phyloP scores from a whole-genome alignment of 2,113 vertebrate species.

The Scomber japonicus region DNA sequence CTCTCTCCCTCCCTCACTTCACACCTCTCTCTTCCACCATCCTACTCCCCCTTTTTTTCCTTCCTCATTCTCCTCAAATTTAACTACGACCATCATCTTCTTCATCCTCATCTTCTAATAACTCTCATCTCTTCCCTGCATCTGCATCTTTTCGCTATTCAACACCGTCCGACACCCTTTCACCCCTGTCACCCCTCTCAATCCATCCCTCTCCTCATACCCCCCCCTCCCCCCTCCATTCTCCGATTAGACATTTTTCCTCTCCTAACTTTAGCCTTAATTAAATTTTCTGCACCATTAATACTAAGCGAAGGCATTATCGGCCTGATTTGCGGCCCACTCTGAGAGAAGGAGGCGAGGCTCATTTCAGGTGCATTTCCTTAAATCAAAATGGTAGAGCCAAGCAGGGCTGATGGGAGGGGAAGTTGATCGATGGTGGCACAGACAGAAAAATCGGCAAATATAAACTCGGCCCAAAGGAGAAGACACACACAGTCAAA shows the following conservation, averaged over 20 bases:
- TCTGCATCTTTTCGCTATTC: not conserved
- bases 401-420: slow-evolving; percentile 12
- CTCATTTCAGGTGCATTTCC: slow-evolving; percentile 34
- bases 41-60: not conserved
- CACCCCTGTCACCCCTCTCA: not conserved
- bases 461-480: slow-evolving; percentile 31
- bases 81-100: not conserved
- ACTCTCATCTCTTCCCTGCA: not conserved
- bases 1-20: not conserved
- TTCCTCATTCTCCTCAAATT: not conserved
- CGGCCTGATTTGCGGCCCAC: slow-evolving; percentile 60
- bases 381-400: slow-evolving; percentile 66
- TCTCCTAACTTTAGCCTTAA: slow-evolving; percentile 55
- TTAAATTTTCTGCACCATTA: slow-evolving; percentile 80
- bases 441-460: slow-evolving; percentile 31
- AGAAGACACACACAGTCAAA: not conserved
- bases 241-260: slow-evolving; percentile 47
- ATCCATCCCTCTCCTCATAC: no score
- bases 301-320: slow-evolving; percentile 57
- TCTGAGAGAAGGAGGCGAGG: slow-evolving; percentile 24
- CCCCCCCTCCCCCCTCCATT: not conserved
- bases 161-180: not conserved
- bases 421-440: slow-evolving; percentile 51
- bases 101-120: slow-evolving; percentile 3
- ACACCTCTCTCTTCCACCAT: not conserved